These are phyloP conservation scores for Hirtodrosophila duncani DNA, from an alignment of 2,888 invertebrate genomes.

Conservation along the genomic window DNA sequence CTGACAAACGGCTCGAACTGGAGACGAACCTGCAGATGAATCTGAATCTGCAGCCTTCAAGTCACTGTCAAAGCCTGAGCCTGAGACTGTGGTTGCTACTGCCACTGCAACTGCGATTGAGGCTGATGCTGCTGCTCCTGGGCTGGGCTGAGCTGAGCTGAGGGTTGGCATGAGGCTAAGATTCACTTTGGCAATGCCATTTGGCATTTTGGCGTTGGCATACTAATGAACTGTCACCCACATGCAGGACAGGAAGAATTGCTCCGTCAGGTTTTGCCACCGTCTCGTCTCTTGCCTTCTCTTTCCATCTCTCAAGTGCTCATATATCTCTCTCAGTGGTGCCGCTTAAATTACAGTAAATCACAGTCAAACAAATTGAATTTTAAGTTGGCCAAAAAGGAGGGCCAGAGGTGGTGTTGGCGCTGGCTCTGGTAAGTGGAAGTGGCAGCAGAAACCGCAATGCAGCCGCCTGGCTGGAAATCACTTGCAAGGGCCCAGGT, in stretches of 20 bases:
- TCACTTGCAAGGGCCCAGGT: conserved; percentile 49
- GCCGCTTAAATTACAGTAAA: conserved; percentile 69
- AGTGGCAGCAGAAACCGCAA: conserved; percentile 52
- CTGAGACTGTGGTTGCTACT: too few relatives aligned
- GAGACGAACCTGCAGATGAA: conserved; percentile 2
- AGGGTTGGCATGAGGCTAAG: conserved; percentile 24
- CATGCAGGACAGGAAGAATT: conserved; percentile 27
- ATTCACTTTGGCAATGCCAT: conserved; percentile 57
- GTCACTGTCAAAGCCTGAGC: conserved; percentile 13
- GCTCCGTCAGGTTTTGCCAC: conserved; percentile 2
- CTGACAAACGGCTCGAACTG: conserved; percentile 55
- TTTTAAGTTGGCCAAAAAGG: conserved; percentile 61
- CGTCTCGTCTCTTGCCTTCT: background rate
- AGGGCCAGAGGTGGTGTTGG: background rate
- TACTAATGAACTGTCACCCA: conserved; percentile 63
- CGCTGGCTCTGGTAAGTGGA: too few relatives aligned
- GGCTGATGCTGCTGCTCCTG: conserved; percentile 4
- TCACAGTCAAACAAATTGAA: conserved; percentile 69
- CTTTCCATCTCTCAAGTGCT: conserved; percentile 39
- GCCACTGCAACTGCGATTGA: background rate
- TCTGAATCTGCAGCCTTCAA: conserved; percentile 3
- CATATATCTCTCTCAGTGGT: conserved; percentile 58
- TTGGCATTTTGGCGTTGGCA: conserved; percentile 40
- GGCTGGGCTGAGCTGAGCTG: background rate
- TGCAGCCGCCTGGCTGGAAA: conserved; percentile 55